phyloP scores from a whole-genome alignment of 53 echinoderm and acorn worm genomes.

The Henricia sp. region DNA sequence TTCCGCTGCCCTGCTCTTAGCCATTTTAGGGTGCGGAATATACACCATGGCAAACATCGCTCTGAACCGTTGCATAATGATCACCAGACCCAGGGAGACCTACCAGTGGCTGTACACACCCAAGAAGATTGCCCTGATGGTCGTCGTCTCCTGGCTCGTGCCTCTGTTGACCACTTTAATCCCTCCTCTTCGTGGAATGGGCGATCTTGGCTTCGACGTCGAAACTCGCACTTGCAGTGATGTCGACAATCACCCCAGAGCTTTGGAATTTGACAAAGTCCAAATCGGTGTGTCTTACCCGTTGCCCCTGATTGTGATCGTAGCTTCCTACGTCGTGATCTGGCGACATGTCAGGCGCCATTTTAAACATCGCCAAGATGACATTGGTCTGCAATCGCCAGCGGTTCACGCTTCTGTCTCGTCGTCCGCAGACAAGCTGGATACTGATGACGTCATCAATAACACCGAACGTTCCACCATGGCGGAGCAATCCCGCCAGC shows the following conservation, averaged over 20 bases:
- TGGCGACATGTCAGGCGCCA: slow-evolving; percentile 64
- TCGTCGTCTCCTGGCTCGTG: slow-evolving; percentile 17
- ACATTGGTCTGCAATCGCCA: not conserved
- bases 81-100: slow-evolving; percentile 16
- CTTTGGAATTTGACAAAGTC: not conserved
- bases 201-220: slow-evolving; percentile 27
- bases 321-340: slow-evolving; percentile 56
- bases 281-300: slow-evolving; percentile 29
- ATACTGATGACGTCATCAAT: not conserved
- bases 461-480: not conserved
- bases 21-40: slow-evolving; percentile 1
- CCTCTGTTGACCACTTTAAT: slow-evolving; percentile 19
- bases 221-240: slow-evolving; percentile 21
- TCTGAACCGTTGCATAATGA: slow-evolving; percentile 25
- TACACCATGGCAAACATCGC: slow-evolving; percentile 47
- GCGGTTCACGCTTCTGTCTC: not conserved
- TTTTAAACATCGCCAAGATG: not conserved
- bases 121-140: slow-evolving; percentile 21
- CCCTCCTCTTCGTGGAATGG: slow-evolving; percentile 19
- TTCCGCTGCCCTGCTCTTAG: not conserved
- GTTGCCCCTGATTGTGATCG: slow-evolving; percentile 37
- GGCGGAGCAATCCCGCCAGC: too few relatives aligned
- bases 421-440: not conserved
- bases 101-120: slow-evolving; percentile 44
- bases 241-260: not conserved